These are phyloP conservation scores for Sesamia inferens DNA, from an alignment of 2,888 invertebrate species.

Conservation along the genomic window DNA sequence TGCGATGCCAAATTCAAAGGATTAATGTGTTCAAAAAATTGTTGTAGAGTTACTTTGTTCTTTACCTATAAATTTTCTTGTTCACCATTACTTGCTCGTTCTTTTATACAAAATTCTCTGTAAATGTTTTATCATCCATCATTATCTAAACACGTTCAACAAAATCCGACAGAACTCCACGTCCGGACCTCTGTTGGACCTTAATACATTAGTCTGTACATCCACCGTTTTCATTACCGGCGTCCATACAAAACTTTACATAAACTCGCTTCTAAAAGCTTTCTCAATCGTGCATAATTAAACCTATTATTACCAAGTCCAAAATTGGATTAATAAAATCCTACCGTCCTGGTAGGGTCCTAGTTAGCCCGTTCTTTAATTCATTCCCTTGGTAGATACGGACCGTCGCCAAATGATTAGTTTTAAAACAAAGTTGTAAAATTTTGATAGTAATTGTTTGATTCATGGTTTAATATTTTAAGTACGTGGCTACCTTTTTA, in stretches of 20 bases:
- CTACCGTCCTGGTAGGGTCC: conserved; percentile 62
- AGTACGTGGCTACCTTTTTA: neutral
- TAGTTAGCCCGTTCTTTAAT: conserved; percentile 70
- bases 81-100: conserved; percentile 36
- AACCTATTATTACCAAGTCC: conserved; percentile 82
- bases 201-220: conserved; percentile 67
- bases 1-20: conserved; percentile 3
- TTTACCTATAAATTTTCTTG: conserved; percentile 8
- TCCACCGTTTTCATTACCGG: conserved; percentile 79
- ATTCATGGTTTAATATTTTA: conserved; percentile 14
- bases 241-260: conserved; percentile 78
- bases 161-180: conserved; percentile 60
- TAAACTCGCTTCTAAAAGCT: conserved; percentile 79
- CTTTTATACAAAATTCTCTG: conserved; percentile 30
- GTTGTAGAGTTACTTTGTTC: conserved; percentile 12
- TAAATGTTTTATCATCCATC: conserved; percentile 67
- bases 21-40: neutral
- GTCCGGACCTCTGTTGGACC: conserved; percentile 61
- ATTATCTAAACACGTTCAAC: conserved; percentile 69
- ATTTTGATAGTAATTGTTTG: conserved; percentile 34
- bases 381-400: conserved; percentile 59
- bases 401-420: conserved; percentile 57
- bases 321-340: conserved; percentile 82
- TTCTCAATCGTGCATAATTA: conserved; percentile 85
- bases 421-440: conserved; percentile 45